Percentiles rank a stretch among this genome's conserved stretches.
Conservation (phyloP, 2,797 vertebrate species). For the Otolemur crassicaudatus region DNA sequence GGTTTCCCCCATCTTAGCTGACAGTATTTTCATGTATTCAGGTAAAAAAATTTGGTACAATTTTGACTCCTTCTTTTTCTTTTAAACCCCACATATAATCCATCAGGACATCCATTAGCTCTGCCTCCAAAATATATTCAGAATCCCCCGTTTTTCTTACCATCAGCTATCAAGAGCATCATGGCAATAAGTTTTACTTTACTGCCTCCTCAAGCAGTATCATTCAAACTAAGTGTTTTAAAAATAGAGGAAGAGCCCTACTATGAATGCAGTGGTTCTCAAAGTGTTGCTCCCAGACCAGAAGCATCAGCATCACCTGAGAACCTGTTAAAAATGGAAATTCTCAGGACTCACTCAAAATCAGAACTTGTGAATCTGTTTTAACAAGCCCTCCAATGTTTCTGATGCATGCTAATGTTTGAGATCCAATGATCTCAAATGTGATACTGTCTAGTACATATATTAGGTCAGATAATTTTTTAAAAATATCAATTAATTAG, state of each 20-base stretch:
- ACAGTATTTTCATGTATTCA: constrained; percentile 6
- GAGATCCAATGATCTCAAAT: not conserved
- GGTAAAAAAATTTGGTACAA: not conserved
- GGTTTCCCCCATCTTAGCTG: not conserved
- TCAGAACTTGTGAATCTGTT: not conserved
- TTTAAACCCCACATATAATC: not conserved
- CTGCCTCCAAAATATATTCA: constrained; percentile 32
- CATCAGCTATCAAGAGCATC: not conserved
- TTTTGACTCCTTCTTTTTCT: not conserved
- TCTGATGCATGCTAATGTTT: constrained; percentile 1
- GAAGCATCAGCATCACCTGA: not conserved
- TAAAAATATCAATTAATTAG: not conserved
- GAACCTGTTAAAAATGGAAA: constrained; percentile 32
- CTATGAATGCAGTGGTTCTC: not conserved
- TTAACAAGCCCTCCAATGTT: not conserved
- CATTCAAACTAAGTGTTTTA: not conserved
- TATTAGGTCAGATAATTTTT: not conserved
- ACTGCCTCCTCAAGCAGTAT: not conserved
- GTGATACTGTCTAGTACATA: not conserved
- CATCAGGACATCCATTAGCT: not conserved
- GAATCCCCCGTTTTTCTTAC: not conserved
- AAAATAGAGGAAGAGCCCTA: not conserved
- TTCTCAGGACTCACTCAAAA: not conserved
- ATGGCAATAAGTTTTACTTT: not conserved
- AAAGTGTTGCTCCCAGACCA: not conserved